Base-by-base conservation (phyloP, 2,888 invertebrate species). In the Temnothorax unifasciatus region DNA sequence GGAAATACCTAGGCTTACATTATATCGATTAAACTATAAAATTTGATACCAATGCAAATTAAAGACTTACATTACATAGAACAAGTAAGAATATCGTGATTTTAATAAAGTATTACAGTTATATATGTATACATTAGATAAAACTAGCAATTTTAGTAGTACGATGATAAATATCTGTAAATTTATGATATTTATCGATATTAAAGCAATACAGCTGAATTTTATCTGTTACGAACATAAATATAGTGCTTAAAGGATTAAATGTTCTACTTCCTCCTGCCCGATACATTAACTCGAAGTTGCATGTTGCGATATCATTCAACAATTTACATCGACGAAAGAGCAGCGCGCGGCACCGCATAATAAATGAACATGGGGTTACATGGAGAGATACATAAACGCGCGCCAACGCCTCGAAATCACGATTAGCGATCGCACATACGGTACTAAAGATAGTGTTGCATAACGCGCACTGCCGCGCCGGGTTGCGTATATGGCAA, bases 351-450 rank as follows among this genome's bases (percentile, higher is more conserved):
- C 34, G 52, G 25, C 9, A 25, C 13, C 18, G 54, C 25, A 54
- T 81, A 61, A 81, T 81, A 54, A 71, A 79, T 47, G 71, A 81
- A 81, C 73, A 81, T 13, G 18, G 29, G 59, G 59, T 71, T 81
- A 59, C n/a, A 71, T 38, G 21, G 47, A 34, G 79, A 69, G 21
- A 71, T 81, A 71, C 34, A 71, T 79, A 71, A 79, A 81, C 38
- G 71, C 25, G 25, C 47, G 34, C 59, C 47, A 59, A 59, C 79
- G 59, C 71, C 47, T 81, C 71, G 79, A 81, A 71, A 81, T 81
- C 79, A 59, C 38, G 79, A 81, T 81, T 81, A 73, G 71, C 57
- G 47, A 79, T 79, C 71, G 79, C 71, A 71, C 47, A 79, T 79
- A 38, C 21, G 25, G 59, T 25, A 81, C 79, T 71, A 81, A 81